Evolutionary conservation across 1,140 invertebrate species (phyloP).

Genomic region (Ceratosolen solmsi): DNA sequence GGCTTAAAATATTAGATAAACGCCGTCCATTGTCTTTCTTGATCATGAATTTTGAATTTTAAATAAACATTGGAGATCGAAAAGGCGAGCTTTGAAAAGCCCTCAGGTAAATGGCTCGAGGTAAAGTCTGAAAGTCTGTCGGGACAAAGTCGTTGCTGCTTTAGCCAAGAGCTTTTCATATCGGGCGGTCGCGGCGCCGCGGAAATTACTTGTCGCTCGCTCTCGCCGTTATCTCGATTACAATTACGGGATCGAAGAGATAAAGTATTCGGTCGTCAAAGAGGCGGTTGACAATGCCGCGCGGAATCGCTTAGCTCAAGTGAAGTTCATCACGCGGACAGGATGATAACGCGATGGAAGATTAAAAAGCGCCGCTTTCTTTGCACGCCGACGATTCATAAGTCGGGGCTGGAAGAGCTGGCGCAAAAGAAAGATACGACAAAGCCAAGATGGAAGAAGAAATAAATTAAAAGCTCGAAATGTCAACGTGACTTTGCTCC

Average conservation of each 20-base stretch:
- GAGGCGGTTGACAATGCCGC: background rate
- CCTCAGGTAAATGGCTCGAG: no score
- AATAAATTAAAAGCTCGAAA: constrained; percentile 36
- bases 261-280: background rate
- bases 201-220: background rate
- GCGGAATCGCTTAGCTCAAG: background rate
- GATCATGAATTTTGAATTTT: no score
- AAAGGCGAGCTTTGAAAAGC: no score
- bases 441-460: constrained; percentile 4
- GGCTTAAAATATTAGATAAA: no score
- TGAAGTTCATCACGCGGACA: background rate
- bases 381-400: background rate
- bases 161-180: no score
- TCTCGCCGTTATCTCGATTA: background rate
- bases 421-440: background rate
- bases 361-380: constrained; percentile 14
- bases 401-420: background rate
- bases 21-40: no score
- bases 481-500: constrained; percentile 12
- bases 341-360: background rate
- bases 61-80: no score
- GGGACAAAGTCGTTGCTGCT: no score
- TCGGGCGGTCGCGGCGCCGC: no score
- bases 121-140: no score
- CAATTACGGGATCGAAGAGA: background rate